phyloP scores from a whole-genome alignment of 30 jellyfish, hydroid and myxozoan species.

The Aurelia aurita region DNA sequence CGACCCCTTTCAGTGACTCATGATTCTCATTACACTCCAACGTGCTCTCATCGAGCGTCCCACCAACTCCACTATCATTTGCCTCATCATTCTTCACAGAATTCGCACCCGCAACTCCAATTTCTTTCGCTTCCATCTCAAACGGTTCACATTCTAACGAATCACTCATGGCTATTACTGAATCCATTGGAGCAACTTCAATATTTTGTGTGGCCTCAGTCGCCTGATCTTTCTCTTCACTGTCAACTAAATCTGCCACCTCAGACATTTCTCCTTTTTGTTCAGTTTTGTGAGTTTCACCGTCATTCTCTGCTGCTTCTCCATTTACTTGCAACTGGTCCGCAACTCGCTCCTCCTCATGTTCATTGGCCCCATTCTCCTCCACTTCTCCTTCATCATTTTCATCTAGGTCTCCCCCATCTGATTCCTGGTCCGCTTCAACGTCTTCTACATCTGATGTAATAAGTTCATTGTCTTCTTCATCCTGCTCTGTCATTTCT shows the following conservation, averaged over 20 bases:
- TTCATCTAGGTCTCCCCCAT: conserved; percentile 33
- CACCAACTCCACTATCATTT: conserved; percentile 38
- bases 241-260: no score
- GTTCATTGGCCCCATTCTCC: neutral
- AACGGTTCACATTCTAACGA: neutral
- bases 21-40: neutral
- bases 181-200: no score
- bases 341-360: no score
- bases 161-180: neutral
- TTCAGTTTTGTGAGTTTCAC: no score
- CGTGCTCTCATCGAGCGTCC: conserved; percentile 26
- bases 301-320: neutral
- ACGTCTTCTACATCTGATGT: neutral
- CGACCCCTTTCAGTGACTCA: neutral
- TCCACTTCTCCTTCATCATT: conserved; percentile 15
- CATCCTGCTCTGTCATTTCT: no score
- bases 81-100: conserved; percentile 3
- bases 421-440: neutral
- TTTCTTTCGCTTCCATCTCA: neutral
- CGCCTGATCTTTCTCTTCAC: no score
- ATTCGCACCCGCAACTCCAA: neutral
- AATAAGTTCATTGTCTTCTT: no score
- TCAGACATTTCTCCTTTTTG: no score
- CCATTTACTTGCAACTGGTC: neutral
- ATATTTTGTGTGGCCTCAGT: neutral